Evolutionary conservation across 2,113 vertebrate species (phyloP).

Genomic region (Pantherophis guttatus): DNA sequence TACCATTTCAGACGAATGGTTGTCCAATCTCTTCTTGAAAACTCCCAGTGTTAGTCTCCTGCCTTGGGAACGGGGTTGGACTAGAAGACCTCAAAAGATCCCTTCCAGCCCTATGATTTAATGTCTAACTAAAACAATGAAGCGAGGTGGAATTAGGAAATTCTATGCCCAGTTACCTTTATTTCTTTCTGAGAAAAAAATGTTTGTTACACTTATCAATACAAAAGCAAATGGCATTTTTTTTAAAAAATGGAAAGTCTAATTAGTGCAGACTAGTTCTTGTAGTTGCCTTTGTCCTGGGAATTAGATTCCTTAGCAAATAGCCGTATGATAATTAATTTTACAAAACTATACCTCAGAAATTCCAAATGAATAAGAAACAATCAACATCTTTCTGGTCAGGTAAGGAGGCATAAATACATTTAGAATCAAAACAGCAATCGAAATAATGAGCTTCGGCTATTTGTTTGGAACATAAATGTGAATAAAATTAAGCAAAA

Average conservation of each 20-base stretch:
- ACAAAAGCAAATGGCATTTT: constrained; percentile 15
- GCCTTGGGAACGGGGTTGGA: not conserved
- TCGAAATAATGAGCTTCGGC: constrained; percentile 39
- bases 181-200: not conserved
- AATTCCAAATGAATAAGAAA: constrained; percentile 42
- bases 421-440: constrained; percentile 50
- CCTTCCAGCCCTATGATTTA: not conserved
- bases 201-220: not conserved
- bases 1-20: not conserved
- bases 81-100: not conserved
- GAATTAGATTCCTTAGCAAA: constrained; percentile 30
- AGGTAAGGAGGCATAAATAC: constrained; percentile 40
- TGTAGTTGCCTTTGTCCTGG: not conserved
- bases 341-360: constrained; percentile 32
- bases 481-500: constrained; percentile 52
- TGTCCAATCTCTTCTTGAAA: not conserved
- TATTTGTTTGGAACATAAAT: constrained; percentile 39
- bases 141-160: constrained; percentile 11
- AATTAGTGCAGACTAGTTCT: constrained; percentile 14
- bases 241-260: not conserved
- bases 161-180: not conserved
- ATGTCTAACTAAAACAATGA: not conserved
- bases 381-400: constrained; percentile 35
- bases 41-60: not conserved
- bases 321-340: constrained; percentile 28